Conservation (phyloP, 92 coral and sea anemone genomes). For the Siderastrea siderea region DNA sequence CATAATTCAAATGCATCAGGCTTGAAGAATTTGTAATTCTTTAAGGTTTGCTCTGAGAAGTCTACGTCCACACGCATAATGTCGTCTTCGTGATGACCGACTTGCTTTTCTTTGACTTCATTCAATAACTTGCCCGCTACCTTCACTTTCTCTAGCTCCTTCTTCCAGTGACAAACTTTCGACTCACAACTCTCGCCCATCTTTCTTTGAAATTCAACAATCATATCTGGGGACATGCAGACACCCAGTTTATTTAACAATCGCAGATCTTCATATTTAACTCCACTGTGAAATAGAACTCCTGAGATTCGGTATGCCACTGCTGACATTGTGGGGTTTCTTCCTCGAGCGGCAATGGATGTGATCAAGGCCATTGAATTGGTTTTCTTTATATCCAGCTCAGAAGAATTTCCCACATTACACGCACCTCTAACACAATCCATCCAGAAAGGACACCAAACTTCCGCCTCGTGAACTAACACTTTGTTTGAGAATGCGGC, state of each 20-base stretch:
- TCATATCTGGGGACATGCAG: conserved; percentile 45
- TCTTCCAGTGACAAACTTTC: conserved; percentile 50
- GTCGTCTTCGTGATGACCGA: conserved; percentile 27
- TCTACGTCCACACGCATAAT: conserved; percentile 23
- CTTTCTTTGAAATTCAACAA: conserved; percentile 50
- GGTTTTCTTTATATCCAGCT: not conserved
- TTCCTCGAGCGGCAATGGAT: conserved; percentile 47
- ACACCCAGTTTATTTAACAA: conserved; percentile 48
- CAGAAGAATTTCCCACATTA: not conserved
- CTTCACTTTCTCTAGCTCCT: conserved; percentile 41
- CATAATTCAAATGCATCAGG: conserved; percentile 2
- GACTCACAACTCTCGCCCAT: conserved; percentile 57
- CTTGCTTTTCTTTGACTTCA: conserved; percentile 52
- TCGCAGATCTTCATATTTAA: conserved; percentile 55
- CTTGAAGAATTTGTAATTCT: conserved; percentile 6
- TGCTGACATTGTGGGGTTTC: conserved; percentile 59
- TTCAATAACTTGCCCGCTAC: conserved; percentile 19
- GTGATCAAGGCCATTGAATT: not conserved
- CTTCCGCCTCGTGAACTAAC: not conserved
- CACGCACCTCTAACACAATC: not conserved
- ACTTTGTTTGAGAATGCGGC: not conserved
- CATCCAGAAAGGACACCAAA: not conserved
- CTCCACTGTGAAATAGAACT: conserved; percentile 66
- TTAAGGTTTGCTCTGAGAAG: conserved; percentile 36
- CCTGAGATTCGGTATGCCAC: conserved; percentile 58